Base-by-base conservation (phyloP, 2,888 invertebrate species). In the Drosophila engyochracea region DNA sequence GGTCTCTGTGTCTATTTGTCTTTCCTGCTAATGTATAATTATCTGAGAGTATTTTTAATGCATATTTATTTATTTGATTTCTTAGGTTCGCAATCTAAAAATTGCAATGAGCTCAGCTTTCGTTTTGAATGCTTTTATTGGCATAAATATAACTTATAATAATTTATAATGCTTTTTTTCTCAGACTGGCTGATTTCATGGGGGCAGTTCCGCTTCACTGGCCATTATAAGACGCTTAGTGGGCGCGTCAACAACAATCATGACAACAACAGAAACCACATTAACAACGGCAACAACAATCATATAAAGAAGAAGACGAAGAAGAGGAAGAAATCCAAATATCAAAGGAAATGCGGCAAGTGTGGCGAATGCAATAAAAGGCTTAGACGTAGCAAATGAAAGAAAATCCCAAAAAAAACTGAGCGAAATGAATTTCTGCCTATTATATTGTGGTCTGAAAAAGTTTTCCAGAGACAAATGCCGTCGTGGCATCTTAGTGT, bases 321-420 rank as follows among this genome's bases (percentile, higher is more conserved):
- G 31, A 31, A 31, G 10, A 60, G 31, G 7, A 54, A 57, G 33
- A 73, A 52, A 31, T 22, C 16, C 33, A 10, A n/a, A 62, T 62
- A 67, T 70, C 51, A 64, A 76, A 76, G 84, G 70, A 80, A 84
- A 82, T 76, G 71, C 78, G 73, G 79, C 81, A 74, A 84, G 82
- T 83, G 83, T 81, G 57, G 61, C 84, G 70, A 83, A 84, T 83
- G 70, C 64, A 69, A 82, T 85, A 83, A 87, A 86, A 78, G 86
- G 82, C 86, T 85, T 88, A 83, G 39, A 60, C 10, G 49, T 25
- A 64, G n/a, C 55, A 74, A 80, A 80, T 74, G 77, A 65, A 80
- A 79, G 74, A 70, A 68, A 80, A 79, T 76, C 60, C 70, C 52
- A 49, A 57, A 16, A 54, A 22, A 16, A 54, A 35, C 55, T 55